Evolutionary conservation across 2,113 vertebrate genomes (phyloP), one percentile per base, ranked within the genome.

Genomic region (Tamias sibiricus): DNA sequence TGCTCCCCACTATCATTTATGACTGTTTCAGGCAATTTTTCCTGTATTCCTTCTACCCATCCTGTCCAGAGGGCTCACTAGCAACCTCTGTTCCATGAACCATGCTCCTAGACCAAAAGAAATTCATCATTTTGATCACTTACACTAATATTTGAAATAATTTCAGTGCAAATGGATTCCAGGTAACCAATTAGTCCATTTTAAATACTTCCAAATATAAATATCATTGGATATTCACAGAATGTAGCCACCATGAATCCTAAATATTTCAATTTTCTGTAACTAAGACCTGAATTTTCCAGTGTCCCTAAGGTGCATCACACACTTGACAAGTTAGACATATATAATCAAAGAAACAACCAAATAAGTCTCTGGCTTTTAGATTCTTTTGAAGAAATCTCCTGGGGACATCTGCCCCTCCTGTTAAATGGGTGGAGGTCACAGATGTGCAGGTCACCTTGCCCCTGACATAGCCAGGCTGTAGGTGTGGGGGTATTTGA

Each of bases 391-490:
- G 12, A 79, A 54, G 47, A 62, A 22, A 42, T 24, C 30, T 32
- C 28, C 30, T 76, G 32, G 14, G 5, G 28, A 87, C 0, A 68
- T 16, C 5, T 11, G 35, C 32, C 37, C 40, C 17, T 8, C 16
- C 35, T 44, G 13, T 14, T 35, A 24, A 47, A 8, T 4, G 20
- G 71, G 37, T 22, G 16, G 11, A 16, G 32, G 72, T 42, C 19
- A 28, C 26, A 37, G 44, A 32, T 8, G 4, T 30, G 13, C 20
- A n/a, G 14, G 68, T 47, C 22, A 28, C 26, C 47, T 20, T 2
- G 0, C 0, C 0, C 1, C 62, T 19, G 62, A 6, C 30, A 6
- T 0, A 2, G 12, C 30, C 35, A 14, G 52, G n/a, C 4, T 37
- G 7, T 5, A 22, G 13, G 44, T 14, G 8, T 5, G 26, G 62